Evolutionary conservation across 2,797 vertebrate genomes (phyloP), one percentile per base, ranked within the genome.

Genomic region (Sitta carolinensis): DNA sequence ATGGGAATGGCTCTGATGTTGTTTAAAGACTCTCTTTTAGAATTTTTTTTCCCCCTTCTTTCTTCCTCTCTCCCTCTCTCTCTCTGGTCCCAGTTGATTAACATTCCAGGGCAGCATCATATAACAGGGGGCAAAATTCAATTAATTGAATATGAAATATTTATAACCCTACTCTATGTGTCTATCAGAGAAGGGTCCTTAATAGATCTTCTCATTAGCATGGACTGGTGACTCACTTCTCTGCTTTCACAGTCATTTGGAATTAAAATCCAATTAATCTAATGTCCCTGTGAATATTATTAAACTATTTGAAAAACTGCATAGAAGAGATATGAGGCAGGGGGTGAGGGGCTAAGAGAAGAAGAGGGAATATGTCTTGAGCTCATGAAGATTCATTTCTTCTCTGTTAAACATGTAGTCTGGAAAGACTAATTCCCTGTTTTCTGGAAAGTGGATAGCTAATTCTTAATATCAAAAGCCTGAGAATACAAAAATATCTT

Each of bases 161-260:
- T 98, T 98, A 98, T 98, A 98, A 98, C 97, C 96, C 95, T 97
- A 95, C 97, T 96, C 97, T 97, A 97, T 97, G 97, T 98, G 98
- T 97, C 98, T 98, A 97, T 97, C 97, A 98, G 98, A 98, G 96
- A 97, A 98, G 98, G 96, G 93, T 97, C 98, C 98, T 98, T 98
- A 98, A 99, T 98, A 98, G 98, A 98, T 98, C 97, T 98, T 98
- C 98, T 98, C 98, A 99, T 99, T 98, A 99, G 98, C 98, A 98
- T 98, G 98, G 98, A 98, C 98, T 98, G 97, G 97, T 96, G 98
- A 98, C 98, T 99, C 98, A 98, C 99, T 98, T 98, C 98, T 98
- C 98, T 98, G 97, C 97, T 97, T 98, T 98, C 97, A 97, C 97
- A 98, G 98, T 98, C 97, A 97, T 98, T 98, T 67, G 96, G 98